Conservation (phyloP, 1,140 invertebrate genomes). For the Ips nitidus region DNA sequence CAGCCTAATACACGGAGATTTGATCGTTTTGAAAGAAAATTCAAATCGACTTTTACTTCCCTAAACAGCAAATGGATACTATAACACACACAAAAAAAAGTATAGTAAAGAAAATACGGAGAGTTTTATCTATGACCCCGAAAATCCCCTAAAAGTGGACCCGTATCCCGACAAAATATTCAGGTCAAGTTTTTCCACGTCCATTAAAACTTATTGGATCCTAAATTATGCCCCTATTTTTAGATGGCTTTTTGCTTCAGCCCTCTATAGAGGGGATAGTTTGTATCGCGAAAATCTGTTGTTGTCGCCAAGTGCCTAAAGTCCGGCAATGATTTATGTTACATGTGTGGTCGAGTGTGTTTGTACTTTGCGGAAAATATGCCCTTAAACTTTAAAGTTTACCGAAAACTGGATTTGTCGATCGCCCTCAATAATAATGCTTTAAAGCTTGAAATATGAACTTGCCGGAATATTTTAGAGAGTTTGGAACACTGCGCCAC, state of each 20-base stretch:
- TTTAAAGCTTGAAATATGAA: too few species aligned
- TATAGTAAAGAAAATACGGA: neutral
- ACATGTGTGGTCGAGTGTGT: slow-evolving; percentile 43
- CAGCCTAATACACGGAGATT: too few species aligned
- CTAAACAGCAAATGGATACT: too few species aligned
- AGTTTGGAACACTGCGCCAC: too few species aligned
- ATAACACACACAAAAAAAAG: too few species aligned
- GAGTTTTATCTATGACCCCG: slow-evolving; percentile 4
- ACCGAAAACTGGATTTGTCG: neutral
- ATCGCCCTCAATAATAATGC: too few species aligned
- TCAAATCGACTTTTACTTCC: too few species aligned
- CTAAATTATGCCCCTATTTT: slow-evolving; percentile 40
- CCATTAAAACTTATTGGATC: slow-evolving; percentile 39
- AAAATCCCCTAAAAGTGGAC: slow-evolving; percentile 6
- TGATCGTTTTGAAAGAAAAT: too few species aligned
- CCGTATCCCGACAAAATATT: slow-evolving; percentile 19
- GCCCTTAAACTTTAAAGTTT: slow-evolving; percentile 30
- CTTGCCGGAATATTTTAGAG: too few species aligned
- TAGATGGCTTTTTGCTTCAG: slow-evolving; percentile 35
- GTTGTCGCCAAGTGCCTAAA: slow-evolving; percentile 43
- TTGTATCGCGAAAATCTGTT: slow-evolving; percentile 45
- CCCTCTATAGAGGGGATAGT: slow-evolving; percentile 37
- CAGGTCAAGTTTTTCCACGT: slow-evolving; percentile 29
- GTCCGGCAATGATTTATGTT: slow-evolving; percentile 41
- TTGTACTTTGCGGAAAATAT: slow-evolving; percentile 42